These are phyloP conservation scores for Ailuropoda melanoleuca DNA, from an alignment of 2,113 vertebrate species.

Conservation along the genomic window DNA sequence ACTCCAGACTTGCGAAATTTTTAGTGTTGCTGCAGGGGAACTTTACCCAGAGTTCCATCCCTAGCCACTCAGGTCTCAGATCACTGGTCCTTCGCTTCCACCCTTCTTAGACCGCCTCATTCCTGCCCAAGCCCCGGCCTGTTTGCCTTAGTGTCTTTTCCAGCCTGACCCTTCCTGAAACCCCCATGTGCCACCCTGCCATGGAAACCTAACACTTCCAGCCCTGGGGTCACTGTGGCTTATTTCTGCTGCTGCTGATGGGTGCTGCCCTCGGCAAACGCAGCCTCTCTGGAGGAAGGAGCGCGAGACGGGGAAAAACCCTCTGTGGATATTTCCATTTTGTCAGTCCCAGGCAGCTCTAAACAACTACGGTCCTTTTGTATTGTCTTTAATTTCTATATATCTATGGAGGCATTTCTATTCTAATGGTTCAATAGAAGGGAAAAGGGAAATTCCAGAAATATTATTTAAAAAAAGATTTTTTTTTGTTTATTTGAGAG, in stretches of 20 bases:
- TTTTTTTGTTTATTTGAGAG: too few relatives aligned
- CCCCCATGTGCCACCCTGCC: fast-evolving
- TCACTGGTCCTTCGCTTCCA: background rate
- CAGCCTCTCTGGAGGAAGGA: background rate
- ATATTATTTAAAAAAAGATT: background rate
- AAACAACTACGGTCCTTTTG: background rate
- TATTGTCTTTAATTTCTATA: background rate
- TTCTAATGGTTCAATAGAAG: background rate
- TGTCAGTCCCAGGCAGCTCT: background rate
- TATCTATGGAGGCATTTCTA: background rate
- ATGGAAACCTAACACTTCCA: background rate
- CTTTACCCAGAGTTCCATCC: background rate
- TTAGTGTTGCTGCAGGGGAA: background rate
- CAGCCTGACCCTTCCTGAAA: background rate
- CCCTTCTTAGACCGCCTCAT: background rate
- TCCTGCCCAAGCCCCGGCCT: background rate
- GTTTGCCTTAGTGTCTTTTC: background rate
- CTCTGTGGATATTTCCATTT: too few relatives aligned
- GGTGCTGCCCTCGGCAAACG: background rate
- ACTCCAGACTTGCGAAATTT: background rate
- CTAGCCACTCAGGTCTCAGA: background rate
- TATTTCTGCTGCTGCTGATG: background rate
- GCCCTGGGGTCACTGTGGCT: background rate
- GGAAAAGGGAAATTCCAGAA: background rate
- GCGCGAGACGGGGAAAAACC: too few relatives aligned